Evolutionary conservation across 92 coral and sea anemone species (phyloP).

Genomic region (Zoanthus sociatus): DNA sequence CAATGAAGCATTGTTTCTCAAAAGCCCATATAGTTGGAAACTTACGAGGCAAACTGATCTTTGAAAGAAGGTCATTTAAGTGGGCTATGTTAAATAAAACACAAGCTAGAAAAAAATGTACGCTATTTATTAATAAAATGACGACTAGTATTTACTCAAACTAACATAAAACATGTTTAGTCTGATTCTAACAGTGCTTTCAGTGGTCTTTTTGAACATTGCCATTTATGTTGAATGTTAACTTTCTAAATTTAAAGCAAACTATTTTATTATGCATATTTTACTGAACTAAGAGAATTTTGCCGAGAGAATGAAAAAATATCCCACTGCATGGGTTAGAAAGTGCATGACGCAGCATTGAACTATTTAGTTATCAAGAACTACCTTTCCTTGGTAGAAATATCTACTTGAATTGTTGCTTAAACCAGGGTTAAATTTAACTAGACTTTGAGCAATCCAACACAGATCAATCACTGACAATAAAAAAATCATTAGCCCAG

Average conservation of each 20-base stretch:
- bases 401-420: no score
- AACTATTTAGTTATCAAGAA: neutral
- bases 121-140: neutral
- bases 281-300: neutral
- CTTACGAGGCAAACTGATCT: neutral
- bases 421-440: no score
- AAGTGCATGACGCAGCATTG: neutral
- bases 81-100: neutral
- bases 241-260: no score
- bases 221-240: no score
- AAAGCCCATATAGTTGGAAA: slow-evolving; percentile 13
- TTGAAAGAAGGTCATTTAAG: neutral
- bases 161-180: neutral
- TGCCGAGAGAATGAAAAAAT: neutral
- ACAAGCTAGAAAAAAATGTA: neutral
- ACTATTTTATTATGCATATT: no score
- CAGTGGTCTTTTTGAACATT: no score
- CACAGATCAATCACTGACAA: neutral
- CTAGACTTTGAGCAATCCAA: no score
- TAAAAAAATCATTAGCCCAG: neutral
- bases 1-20: neutral
- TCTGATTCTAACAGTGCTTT: no score
- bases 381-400: no score
- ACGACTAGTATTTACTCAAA: neutral
- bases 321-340: neutral